Conservation (phyloP, 2,888 invertebrate genomes). For the Stomorhina lunata region DNA sequence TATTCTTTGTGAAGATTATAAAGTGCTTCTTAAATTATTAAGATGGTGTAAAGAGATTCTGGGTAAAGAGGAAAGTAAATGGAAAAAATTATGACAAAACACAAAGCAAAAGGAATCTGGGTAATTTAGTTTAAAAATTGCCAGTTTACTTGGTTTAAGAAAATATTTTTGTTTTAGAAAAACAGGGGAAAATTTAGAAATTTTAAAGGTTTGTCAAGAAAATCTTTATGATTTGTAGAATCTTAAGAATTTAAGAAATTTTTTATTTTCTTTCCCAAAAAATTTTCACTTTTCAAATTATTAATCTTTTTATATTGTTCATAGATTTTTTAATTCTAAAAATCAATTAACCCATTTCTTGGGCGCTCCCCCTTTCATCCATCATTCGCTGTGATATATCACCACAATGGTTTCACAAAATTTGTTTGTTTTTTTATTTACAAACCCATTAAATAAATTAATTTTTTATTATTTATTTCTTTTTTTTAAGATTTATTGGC, state of each 20-base stretch:
- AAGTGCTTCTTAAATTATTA: constrained; percentile 53
- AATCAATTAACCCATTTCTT: constrained; percentile 9
- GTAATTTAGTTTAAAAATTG: background rate
- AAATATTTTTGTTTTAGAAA: no score
- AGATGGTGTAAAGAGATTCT: constrained; percentile 18
- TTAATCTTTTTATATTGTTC: background rate
- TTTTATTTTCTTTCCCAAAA: background rate
- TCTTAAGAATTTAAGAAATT: no score
- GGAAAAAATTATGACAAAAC: background rate
- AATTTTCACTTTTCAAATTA: background rate
- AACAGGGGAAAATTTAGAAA: no score
- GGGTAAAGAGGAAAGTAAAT: background rate
- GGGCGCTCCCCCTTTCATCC: background rate
- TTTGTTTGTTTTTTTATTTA: background rate
- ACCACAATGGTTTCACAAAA: background rate
- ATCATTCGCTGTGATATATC: background rate
- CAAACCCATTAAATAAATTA: background rate
- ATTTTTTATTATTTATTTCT: background rate
- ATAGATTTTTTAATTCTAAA: background rate
- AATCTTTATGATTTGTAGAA: background rate
- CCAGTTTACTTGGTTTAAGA: background rate
- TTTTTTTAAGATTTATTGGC: constrained; percentile 73
- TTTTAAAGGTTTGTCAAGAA: background rate
- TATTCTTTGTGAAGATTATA: constrained; percentile 51
- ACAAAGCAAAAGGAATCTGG: background rate